These are phyloP conservation scores for Amblyteles armatorius DNA, from an alignment of 2,888 invertebrate species.

Conservation along the genomic window DNA sequence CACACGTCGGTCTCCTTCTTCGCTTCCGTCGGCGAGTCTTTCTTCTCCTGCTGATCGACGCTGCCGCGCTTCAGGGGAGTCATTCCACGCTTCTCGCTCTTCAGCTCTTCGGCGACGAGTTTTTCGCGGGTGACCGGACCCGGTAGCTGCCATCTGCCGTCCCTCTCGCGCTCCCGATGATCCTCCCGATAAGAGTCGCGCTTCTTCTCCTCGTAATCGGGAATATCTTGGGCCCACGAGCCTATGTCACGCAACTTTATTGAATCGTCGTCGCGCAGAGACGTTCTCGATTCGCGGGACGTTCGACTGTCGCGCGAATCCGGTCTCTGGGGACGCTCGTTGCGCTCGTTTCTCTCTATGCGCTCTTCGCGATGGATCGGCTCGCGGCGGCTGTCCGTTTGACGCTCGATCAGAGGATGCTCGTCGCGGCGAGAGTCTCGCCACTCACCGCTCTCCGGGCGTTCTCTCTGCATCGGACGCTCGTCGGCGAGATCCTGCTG, in stretches of 20 bases:
- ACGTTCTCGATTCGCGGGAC: constrained; percentile 85
- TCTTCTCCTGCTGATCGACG: constrained; percentile 78
- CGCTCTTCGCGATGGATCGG: constrained; percentile 75
- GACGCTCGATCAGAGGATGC: constrained; percentile 74
- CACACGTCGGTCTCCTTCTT: constrained; percentile 86
- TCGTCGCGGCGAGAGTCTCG: constrained; percentile 79
- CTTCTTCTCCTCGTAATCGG: constrained; percentile 83
- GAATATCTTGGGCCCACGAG: constrained; percentile 82
- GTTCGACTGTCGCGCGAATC: constrained; percentile 87
- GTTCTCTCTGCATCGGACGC: constrained; percentile 73
- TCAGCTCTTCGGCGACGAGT: constrained; percentile 86
- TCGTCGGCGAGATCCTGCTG: constrained; percentile 79
- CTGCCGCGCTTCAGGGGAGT: constrained; percentile 85
- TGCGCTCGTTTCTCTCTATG: constrained; percentile 84
- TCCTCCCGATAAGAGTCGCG: constrained; percentile 82
- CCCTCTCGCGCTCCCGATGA: constrained; percentile 79
- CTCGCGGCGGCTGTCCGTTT: constrained; percentile 76
- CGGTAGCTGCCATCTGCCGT: constrained; percentile 83
- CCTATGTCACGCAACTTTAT: constrained; percentile 78
- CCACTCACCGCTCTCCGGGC: constrained; percentile 78
- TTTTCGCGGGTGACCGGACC: constrained; percentile 88
- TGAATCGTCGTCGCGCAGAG: constrained; percentile 79
- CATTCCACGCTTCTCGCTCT: constrained; percentile 85
- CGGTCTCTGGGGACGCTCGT: constrained; percentile 86
- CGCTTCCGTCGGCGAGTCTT: constrained; percentile 85